Percentiles rank a stretch among this genome's conserved stretches.
These are phyloP conservation scores for Cinara cedri DNA, from an alignment of 2,888 invertebrate species.

Conservation along the genomic window DNA sequence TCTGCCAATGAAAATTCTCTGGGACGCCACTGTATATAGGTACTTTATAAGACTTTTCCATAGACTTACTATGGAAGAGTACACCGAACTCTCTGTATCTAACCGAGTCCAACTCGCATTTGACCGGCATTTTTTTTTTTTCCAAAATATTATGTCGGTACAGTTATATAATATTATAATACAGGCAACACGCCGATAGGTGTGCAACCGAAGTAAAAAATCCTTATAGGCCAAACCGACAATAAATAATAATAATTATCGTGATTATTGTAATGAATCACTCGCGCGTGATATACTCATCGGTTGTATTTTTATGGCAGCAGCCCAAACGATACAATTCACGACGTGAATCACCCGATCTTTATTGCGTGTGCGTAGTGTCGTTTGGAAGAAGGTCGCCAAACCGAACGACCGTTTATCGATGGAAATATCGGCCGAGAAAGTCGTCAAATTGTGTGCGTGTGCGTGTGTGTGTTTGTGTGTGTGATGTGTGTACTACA, in stretches of 20 bases:
- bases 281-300: background rate
- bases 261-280: background rate
- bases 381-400: constrained; percentile 32
- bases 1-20: too few relatives aligned
- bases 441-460: too few relatives aligned
- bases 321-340: background rate
- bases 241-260: constrained; percentile 9
- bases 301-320: background rate
- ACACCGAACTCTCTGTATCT: too few relatives aligned
- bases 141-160: too few relatives aligned
- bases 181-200: too few relatives aligned
- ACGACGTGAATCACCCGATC: constrained; percentile 16
- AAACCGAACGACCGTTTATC: background rate
- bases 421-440: constrained; percentile 25
- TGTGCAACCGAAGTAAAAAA: too few relatives aligned
- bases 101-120: too few relatives aligned
- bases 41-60: too few relatives aligned
- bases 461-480: background rate
- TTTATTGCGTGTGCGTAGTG: background rate
- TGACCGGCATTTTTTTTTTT: too few relatives aligned
- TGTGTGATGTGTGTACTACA: background rate
- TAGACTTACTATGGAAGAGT: too few relatives aligned
- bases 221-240: constrained; percentile 14
- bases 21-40: too few relatives aligned
- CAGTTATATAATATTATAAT: too few relatives aligned